Evolutionary conservation across 2,888 invertebrate genomes (phyloP).

Genomic region (Apotomis turbidana): DNA sequence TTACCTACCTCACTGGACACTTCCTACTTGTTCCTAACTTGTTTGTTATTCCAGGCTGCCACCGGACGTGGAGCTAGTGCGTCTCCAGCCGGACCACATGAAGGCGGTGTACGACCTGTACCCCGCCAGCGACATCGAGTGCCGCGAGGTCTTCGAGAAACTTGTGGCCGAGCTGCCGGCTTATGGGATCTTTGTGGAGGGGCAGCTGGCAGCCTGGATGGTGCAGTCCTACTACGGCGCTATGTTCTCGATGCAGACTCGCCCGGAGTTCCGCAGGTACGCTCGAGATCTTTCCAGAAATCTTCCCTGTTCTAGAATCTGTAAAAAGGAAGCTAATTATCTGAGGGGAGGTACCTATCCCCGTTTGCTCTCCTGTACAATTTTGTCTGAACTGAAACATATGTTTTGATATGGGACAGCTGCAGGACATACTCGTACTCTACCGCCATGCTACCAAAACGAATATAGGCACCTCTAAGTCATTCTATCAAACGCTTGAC

Average conservation of each 20-base stretch:
- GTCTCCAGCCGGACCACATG: constrained; percentile 90
- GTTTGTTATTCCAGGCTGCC: constrained; percentile 69
- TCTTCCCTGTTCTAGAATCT: no score
- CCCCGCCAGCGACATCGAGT: constrained; percentile 95
- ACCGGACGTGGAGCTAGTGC: constrained; percentile 90
- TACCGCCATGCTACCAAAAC: no score
- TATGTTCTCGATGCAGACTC: constrained; percentile 96
- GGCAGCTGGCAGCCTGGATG: constrained; percentile 94
- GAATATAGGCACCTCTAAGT: no score
- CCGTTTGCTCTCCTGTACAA: no score
- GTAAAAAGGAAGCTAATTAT: no score
- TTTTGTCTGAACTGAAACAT: no score
- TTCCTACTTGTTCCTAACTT: no score
- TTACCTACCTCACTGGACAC: no score
- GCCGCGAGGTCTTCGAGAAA: constrained; percentile 91
- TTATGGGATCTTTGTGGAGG: constrained; percentile 90
- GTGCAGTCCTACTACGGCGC: constrained; percentile 95
- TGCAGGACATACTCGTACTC: no score
- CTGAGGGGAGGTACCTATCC: no score
- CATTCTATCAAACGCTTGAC: background rate
- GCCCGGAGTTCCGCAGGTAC: constrained; percentile 87
- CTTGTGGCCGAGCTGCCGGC: constrained; percentile 91
- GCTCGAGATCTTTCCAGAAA: no score
- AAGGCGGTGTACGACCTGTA: constrained; percentile 93
- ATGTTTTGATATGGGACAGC: no score